A percentile compares a stretch with the other conserved stretches of the same genome.
Conservation (phyloP, 1,140 invertebrate species). For the Cheumatopsyche charites region DNA sequence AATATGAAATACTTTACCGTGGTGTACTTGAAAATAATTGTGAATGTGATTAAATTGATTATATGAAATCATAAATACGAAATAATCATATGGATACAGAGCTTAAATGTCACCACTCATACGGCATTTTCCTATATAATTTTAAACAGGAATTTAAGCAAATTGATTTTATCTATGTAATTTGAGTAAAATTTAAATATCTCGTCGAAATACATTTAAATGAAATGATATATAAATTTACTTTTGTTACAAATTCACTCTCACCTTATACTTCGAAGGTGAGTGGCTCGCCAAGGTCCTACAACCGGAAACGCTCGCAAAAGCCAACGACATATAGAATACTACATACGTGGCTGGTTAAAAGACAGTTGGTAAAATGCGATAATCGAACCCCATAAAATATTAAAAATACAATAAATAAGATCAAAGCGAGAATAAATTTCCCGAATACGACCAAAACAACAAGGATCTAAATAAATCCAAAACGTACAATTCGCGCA, state of each 20-base stretch:
- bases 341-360: neutral
- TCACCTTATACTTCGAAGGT: constrained; percentile 19
- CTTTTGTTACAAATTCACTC: constrained; percentile 28
- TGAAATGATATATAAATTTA: constrained; percentile 13
- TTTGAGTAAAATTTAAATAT: no score
- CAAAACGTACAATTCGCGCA: no score
- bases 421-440: no score
- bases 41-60: constrained; percentile 2
- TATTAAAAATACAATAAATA: neutral
- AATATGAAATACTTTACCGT: neutral
- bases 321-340: neutral
- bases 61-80: constrained; percentile 10
- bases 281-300: constrained; percentile 26
- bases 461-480: no score
- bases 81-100: neutral
- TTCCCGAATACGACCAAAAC: neutral
- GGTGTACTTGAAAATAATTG: constrained; percentile 6
- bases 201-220: no score
- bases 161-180: no score
- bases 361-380: neutral
- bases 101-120: no score
- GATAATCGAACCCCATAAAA: constrained; percentile 4
- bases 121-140: no score
- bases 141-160: no score
- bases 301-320: constrained; percentile 15